Percentiles rank a stretch among this genome's conserved stretches.
These are phyloP conservation scores for Macrobrachium rosenbergii DNA, from an alignment of 1,140 invertebrate species.

Conservation along the genomic window DNA sequence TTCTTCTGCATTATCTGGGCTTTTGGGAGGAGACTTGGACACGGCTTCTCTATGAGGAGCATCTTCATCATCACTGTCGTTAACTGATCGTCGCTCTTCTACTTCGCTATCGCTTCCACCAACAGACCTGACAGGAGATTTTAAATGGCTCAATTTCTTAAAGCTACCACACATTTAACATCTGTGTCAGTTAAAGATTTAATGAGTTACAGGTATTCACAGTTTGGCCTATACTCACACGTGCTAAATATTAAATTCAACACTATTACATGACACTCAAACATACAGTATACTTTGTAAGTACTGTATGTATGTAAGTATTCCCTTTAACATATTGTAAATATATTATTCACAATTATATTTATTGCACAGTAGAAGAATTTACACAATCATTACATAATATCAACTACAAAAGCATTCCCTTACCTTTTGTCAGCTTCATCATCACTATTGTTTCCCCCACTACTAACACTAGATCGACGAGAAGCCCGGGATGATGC, in stretches of 20 bases:
- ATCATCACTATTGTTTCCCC: conserved; percentile 44
- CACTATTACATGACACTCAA: no score
- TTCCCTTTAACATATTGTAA: neutral
- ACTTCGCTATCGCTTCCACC: conserved; percentile 54
- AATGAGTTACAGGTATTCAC: no score
- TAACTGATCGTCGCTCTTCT: conserved; percentile 49
- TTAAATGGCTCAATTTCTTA: neutral
- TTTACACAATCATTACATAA: neutral
- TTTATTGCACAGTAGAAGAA: neutral
- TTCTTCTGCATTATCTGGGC: conserved; percentile 1
- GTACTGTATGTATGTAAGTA: no score
- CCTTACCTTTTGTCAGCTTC: conserved; percentile 48
- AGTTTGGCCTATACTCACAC: no score
- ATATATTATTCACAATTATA: neutral
- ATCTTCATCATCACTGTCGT: conserved; percentile 53
- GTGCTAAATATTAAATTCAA: no score
- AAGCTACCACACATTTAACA: neutral
- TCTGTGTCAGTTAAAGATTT: no score
- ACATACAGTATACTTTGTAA: no score
- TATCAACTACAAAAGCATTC: neutral
- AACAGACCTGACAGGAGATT: conserved; percentile 28
- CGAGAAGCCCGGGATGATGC: conserved; percentile 37
- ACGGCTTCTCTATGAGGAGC: neutral
- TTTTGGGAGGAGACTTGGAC: neutral
- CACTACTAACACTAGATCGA: conserved; percentile 49